Percentiles rank a stretch among this genome's conserved stretches.
phyloP scores from a whole-genome alignment of 2,113 vertebrate genomes.

The Zeus faber region DNA sequence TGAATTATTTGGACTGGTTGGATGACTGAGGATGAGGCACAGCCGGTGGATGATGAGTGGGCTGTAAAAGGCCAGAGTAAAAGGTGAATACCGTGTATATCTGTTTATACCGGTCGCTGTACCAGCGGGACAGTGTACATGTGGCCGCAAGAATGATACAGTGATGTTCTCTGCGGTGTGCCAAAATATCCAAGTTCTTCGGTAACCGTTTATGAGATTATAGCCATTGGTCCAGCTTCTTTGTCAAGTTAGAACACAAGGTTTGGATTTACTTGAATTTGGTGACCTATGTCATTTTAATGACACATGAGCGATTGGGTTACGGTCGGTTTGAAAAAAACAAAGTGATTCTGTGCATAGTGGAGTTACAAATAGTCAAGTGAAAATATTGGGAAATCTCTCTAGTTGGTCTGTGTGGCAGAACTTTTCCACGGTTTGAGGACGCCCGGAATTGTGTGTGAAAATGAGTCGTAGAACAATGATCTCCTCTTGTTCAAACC shows the following conservation, averaged over 20 bases:
- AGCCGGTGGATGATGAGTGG: background rate
- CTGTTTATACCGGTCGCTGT: too few species aligned
- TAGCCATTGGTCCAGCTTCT: too few species aligned
- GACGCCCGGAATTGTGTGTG: slow-evolving; percentile 40
- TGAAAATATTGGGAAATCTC: slow-evolving; percentile 41
- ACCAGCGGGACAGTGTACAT: background rate
- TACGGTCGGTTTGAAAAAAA: slow-evolving; percentile 34
- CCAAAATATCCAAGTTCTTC: background rate
- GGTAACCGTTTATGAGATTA: background rate
- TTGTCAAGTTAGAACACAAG: too few species aligned
- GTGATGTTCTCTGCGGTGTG: background rate
- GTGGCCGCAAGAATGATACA: background rate
- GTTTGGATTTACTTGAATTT: slow-evolving; percentile 29
- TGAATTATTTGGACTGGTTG: too few species aligned
- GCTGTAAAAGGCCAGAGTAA: too few species aligned
- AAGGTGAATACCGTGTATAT: too few species aligned
- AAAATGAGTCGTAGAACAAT: slow-evolving; percentile 30
- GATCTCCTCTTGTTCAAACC: slow-evolving; percentile 25
- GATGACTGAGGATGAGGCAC: background rate
- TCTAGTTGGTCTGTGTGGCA: slow-evolving; percentile 36
- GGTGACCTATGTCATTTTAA: slow-evolving; percentile 35
- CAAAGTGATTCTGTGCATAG: slow-evolving; percentile 44
- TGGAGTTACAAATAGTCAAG: slow-evolving; percentile 44
- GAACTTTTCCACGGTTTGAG: slow-evolving; percentile 41
- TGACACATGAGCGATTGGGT: slow-evolving; percentile 32